Evolutionary conservation across 2,797 vertebrate genomes (phyloP), one percentile per base, ranked within the genome.

Genomic region (Cryptoblepharus egeriae): DNA sequence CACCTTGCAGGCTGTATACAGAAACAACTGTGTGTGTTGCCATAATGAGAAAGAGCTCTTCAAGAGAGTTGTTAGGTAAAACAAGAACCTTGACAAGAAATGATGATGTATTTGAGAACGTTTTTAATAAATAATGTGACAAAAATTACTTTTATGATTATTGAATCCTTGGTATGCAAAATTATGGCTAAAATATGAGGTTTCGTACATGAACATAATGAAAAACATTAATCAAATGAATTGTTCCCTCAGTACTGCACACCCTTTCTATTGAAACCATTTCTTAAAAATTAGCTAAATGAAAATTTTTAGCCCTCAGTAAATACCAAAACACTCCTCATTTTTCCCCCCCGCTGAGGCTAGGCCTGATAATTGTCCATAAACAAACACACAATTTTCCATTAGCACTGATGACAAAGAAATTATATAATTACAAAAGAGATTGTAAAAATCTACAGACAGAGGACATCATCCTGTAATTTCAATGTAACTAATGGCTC

Each of bases 61-160:
- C 83, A 86, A 85, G 57, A 70, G n/a, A 64, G 0, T 2, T 75
- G 81, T 67, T n/a, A 64, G 78, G 77, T 58, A 91, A 88, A 75
- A 90, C 32, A 93, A 92, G 85, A 94, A 93, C 92, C 81, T 92
- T 91, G 92, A 1, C 93, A 86, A 91, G 85, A 92, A 94, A 92
- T 81, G 86, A 93, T 69, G 81, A 92, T 91, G 93, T 96, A 95
- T 97, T 96, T 96, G 93, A 96, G 96, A 96, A 96, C 94, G 95
- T 96, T 97, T 97, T 97, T 97, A 96, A 97, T 96, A 96, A 97
- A 97, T 97, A 97, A 96, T 95, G 95, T 95, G 95, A 95, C 96
- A 97, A 96, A 96, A 97, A 96, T 97, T 95, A 96, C 94, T 97
- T 97, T 97, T 96, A 89, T 95, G 94, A 96, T 95, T 96, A 97